Percentiles rank a stretch among this genome's conserved stretches.
Evolutionary conservation across 2,113 vertebrate genomes (phyloP).

Genomic region (Marmota monax): DNA sequence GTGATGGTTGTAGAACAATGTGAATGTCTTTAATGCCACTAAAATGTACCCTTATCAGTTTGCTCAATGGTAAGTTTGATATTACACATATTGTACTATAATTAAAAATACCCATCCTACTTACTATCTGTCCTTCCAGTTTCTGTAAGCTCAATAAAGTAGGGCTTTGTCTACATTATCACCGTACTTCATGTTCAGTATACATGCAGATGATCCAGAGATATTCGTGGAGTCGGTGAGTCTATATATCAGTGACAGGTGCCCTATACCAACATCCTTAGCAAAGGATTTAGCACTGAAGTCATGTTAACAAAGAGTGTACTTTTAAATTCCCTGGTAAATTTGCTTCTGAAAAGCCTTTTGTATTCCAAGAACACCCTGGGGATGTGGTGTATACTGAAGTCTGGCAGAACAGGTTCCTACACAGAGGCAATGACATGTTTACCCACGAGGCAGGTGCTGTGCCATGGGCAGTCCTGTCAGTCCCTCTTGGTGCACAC

Average conservation of each 20-base stretch:
- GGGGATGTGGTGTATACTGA: neutral
- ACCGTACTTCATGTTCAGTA: too few relatives aligned
- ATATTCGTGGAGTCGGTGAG: neutral
- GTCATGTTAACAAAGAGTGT: conserved; percentile 4
- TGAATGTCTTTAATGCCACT: neutral
- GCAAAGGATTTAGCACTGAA: neutral
- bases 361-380: neutral
- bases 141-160: neutral
- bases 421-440: neutral
- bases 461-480: neutral
- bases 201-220: neutral
- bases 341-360: neutral
- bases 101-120: neutral
- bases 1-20: neutral
- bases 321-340: neutral
- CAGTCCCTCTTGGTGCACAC: neutral
- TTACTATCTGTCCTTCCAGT: neutral
- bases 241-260: neutral
- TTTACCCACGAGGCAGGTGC: neutral
- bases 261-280: neutral
- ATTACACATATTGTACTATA: neutral
- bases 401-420: neutral
- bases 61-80: neutral
- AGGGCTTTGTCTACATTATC: neutral
- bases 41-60: neutral